Conservation (phyloP, 92 coral and sea anemone genomes). For the Umimayanthus chanpuru region DNA sequence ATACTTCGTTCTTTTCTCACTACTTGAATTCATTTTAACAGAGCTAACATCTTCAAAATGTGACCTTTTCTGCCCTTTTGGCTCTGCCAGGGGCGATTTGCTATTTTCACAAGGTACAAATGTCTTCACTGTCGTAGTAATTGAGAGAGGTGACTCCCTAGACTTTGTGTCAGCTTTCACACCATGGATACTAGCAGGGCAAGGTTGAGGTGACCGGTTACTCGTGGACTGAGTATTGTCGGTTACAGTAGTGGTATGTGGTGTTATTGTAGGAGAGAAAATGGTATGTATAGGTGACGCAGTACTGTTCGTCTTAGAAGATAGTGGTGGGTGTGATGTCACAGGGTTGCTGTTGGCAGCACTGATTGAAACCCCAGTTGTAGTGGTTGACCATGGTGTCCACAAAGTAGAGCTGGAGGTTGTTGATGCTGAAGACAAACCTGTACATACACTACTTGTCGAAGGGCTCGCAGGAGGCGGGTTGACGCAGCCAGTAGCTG, state of each 20-base stretch:
- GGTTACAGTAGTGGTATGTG: background rate
- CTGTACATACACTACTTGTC: slow-evolving; percentile 4
- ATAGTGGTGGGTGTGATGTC: background rate
- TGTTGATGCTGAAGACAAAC: slow-evolving; percentile 3
- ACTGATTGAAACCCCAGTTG: background rate
- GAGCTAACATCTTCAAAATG: slow-evolving; percentile 32
- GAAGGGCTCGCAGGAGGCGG: slow-evolving; percentile 15
- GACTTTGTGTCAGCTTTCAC: background rate
- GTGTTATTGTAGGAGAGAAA: background rate
- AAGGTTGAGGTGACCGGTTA: background rate
- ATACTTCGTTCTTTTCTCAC: slow-evolving; percentile 61
- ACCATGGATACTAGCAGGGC: slow-evolving; percentile 17
- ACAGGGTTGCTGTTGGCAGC: background rate
- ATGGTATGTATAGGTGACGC: background rate
- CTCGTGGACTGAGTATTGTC: background rate
- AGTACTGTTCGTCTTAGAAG: background rate
- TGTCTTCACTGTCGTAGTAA: background rate
- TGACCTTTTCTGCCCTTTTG: slow-evolving; percentile 42
- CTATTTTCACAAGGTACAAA: slow-evolving; percentile 11
- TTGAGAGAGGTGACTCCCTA: background rate
- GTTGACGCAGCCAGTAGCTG: slow-evolving; percentile 15
- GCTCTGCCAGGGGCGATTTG: slow-evolving; percentile 17
- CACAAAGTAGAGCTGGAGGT: slow-evolving; percentile 27
- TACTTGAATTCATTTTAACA: slow-evolving; percentile 34
- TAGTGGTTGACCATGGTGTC: slow-evolving; percentile 45